Conservation (phyloP, 2,888 invertebrate genomes). For the Drosophila atripex region DNA sequence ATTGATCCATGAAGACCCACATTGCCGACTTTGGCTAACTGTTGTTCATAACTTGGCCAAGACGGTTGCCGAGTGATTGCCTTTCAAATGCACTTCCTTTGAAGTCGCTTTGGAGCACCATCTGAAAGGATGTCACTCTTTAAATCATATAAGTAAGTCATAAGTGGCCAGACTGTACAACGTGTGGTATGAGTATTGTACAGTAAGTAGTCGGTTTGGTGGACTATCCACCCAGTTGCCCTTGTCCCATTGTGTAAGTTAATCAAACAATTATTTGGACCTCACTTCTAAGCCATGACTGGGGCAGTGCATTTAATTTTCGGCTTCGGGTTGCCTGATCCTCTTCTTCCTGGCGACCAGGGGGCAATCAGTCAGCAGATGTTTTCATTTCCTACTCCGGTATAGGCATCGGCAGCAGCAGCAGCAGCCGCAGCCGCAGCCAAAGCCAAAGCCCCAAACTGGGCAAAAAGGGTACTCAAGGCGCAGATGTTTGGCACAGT, state of each 20-base stretch:
- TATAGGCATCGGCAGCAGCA: conserved; percentile 33
- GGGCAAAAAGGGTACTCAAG: conserved; percentile 61
- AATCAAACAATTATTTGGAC: too few species aligned
- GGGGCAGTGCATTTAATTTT: conserved; percentile 16
- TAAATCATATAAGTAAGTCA: too few species aligned
- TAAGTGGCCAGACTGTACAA: too few species aligned
- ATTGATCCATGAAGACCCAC: conserved; percentile 83
- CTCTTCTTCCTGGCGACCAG: conserved; percentile 52
- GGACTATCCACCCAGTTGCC: not conserved
- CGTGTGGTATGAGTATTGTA: too few species aligned
- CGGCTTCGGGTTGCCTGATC: conserved; percentile 2
- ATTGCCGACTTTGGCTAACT: conserved; percentile 63
- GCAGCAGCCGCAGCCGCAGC: conserved; percentile 37
- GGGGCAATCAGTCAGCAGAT: conserved; percentile 80
- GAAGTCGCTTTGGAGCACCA: not conserved
- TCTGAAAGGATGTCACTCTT: too few species aligned
- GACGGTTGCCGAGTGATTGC: conserved; percentile 66
- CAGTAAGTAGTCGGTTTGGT: too few species aligned
- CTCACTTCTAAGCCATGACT: too few species aligned
- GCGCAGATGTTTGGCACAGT: conserved; percentile 77
- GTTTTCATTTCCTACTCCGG: conserved; percentile 77
- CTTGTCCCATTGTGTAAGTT: not conserved
- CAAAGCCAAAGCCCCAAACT: conserved; percentile 17
- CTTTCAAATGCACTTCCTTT: conserved; percentile 16
- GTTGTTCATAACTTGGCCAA: conserved; percentile 73